Conservation (phyloP, 2,113 vertebrate genomes). For the Ageneiosus marmoratus region DNA sequence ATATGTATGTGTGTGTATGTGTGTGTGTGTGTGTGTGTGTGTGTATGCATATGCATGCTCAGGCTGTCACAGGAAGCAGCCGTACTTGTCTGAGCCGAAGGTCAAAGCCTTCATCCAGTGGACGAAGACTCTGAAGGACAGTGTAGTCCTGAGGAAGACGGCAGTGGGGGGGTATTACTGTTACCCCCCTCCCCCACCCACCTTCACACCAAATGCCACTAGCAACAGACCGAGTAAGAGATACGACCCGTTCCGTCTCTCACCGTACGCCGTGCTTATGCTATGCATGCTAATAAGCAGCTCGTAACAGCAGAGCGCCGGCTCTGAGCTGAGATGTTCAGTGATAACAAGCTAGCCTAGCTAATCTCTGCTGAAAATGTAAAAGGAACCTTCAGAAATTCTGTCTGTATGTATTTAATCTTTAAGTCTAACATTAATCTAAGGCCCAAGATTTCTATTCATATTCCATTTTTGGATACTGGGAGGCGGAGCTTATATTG, state of each 20-base stretch:
- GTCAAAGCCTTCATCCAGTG: conserved; percentile 86
- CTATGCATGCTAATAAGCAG: neutral
- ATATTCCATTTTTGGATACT: neutral
- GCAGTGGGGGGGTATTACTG: conserved; percentile 83
- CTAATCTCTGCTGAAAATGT: no score
- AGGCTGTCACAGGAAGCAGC: conserved; percentile 84
- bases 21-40: neutral
- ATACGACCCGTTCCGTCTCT: neutral
- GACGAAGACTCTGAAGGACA: conserved; percentile 79
- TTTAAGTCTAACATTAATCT: neutral
- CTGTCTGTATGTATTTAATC: neutral
- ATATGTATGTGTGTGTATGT: neutral
- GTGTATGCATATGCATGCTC: neutral
- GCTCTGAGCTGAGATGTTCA: neutral
- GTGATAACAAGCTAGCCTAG: no score
- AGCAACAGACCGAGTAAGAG: conserved; percentile 66
- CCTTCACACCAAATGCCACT: conserved; percentile 60
- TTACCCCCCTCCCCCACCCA: conserved; percentile 77
- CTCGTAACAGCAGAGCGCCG: neutral
- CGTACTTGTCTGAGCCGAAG: conserved; percentile 75
- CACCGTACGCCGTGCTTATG: neutral
- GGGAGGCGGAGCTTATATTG: neutral
- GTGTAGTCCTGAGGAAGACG: conserved; percentile 72
- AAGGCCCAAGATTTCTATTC: neutral
- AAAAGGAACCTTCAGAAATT: no score